Percentiles rank a stretch among this genome's conserved stretches.
These are phyloP conservation scores for Ia io DNA, from an alignment of 2,113 vertebrate species.

Conservation along the genomic window DNA sequence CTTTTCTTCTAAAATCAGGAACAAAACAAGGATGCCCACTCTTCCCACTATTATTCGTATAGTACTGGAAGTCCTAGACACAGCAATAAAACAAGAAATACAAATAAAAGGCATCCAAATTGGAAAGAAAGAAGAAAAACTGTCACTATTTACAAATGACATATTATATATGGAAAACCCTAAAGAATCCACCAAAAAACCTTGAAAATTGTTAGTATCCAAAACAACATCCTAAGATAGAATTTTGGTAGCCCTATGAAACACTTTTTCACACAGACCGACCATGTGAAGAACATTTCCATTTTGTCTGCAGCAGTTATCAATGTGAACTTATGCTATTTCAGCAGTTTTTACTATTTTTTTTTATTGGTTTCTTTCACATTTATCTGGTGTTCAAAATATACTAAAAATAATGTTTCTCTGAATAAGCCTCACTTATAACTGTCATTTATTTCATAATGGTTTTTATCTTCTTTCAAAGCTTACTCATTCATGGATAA, in stretches of 20 bases:
- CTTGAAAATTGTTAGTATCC: neutral
- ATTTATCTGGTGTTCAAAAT: constrained; percentile 50
- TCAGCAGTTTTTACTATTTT: constrained; percentile 2
- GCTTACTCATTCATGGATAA: constrained; percentile 40
- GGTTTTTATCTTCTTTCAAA: constrained; percentile 31
- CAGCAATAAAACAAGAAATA: neutral
- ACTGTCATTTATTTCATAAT: constrained; percentile 51
- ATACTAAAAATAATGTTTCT: constrained; percentile 42
- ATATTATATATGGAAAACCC: neutral
- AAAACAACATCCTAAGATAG: neutral
- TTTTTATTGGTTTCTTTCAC: constrained; percentile 6
- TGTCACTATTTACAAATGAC: neutral
- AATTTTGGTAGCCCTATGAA: neutral
- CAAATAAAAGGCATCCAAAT: neutral
- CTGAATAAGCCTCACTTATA: constrained; percentile 46
- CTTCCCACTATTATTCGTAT: neutral
- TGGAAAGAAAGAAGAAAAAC: neutral
- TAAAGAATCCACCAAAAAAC: neutral
- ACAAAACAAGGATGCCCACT: neutral
- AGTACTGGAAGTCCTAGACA: neutral
- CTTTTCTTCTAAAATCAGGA: neutral
- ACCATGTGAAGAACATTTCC: neutral
- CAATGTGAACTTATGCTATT: constrained; percentile 4
- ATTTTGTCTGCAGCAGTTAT: neutral
- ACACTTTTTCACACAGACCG: neutral